These are phyloP conservation scores for Drosophila monieri DNA, from an alignment of 2,888 invertebrate species.

Conservation along the genomic window DNA sequence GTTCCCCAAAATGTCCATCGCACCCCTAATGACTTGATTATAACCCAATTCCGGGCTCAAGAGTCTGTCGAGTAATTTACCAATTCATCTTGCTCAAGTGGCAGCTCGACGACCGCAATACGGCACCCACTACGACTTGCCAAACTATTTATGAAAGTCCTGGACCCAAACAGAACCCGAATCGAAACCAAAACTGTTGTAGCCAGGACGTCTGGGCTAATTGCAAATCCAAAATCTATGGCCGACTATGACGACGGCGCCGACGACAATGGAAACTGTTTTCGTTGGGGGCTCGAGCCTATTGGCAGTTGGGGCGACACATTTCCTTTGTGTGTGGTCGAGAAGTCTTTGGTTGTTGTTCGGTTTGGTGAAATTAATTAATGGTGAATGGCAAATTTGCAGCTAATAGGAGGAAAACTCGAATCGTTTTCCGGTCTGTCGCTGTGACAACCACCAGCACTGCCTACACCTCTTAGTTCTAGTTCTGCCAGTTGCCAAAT, in stretches of 20 bases:
- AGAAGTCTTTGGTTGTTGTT: conserved; percentile 12
- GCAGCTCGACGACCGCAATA: conserved; percentile 57
- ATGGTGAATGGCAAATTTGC: conserved; percentile 76
- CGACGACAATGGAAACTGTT: conserved; percentile 45
- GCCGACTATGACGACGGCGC: conserved; percentile 43
- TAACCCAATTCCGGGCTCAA: conserved; percentile 47
- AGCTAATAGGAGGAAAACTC: conserved; percentile 75
- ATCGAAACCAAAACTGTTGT: conserved; percentile 33
- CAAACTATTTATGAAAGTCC: conserved; percentile 41
- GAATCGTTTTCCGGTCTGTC: conserved; percentile 56
- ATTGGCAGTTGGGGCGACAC: conserved; percentile 35
- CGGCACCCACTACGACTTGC: conserved; percentile 39
- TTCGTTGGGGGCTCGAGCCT: conserved; percentile 26
- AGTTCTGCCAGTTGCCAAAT: conserved; percentile 32
- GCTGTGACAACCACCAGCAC: conserved; percentile 58
- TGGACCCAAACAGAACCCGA: conserved; percentile 18
- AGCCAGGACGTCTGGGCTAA: conserved; percentile 60
- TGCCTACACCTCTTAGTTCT: conserved; percentile 41
- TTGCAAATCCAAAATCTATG: conserved; percentile 70
- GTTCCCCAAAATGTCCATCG: conserved; percentile 9
- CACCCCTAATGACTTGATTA: conserved; percentile 36
- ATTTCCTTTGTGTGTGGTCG: conserved; percentile 38
- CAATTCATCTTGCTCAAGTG: conserved; percentile 69
- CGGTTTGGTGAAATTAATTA: conserved; percentile 66
- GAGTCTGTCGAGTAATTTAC: conserved; percentile 56